Conservation (phyloP, 2,797 vertebrate species). For the Oreonectes daqikongensis region DNA sequence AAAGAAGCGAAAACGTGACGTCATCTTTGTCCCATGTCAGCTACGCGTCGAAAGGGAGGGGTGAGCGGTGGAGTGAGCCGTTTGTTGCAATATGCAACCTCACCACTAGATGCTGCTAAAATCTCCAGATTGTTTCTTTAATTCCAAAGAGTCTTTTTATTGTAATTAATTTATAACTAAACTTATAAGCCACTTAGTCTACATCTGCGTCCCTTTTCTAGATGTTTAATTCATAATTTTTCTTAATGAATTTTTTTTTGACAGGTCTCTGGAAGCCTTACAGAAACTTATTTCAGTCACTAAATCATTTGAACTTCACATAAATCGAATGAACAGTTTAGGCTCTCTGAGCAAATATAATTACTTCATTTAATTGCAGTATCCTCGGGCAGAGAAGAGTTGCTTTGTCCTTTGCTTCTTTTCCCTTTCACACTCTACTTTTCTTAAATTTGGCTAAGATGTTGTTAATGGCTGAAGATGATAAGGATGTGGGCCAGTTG, state of each 20-base stretch:
- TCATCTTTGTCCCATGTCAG: no score
- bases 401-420: slow-evolving; percentile 5
- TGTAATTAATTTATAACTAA: slow-evolving; percentile 38
- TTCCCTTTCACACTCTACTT: slow-evolving; percentile 13
- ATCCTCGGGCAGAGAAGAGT: slow-evolving; percentile 14
- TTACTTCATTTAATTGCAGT: slow-evolving; percentile 68
- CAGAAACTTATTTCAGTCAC: slow-evolving; percentile 16
- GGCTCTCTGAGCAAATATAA: slow-evolving; percentile 70
- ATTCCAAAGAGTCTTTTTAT: slow-evolving; percentile 32
- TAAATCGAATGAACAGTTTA: slow-evolving; percentile 32
- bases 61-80: no score
- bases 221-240: slow-evolving; percentile 15
- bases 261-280: background rate
- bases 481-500: slow-evolving; percentile 10
- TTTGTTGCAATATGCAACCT: no score
- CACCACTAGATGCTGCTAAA: no score
- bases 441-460: background rate
- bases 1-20: no score
- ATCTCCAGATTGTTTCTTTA: no score
- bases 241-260: slow-evolving; percentile 21
- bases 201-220: slow-evolving; percentile 32
- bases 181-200: slow-evolving; percentile 21
- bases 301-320: slow-evolving; percentile 20
- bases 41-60: no score
- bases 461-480: slow-evolving; percentile 8